Percentiles rank a stretch among this genome's conserved stretches.
phyloP scores from a whole-genome alignment of 1,140 invertebrate genomes.

The Lineus longissimus region DNA sequence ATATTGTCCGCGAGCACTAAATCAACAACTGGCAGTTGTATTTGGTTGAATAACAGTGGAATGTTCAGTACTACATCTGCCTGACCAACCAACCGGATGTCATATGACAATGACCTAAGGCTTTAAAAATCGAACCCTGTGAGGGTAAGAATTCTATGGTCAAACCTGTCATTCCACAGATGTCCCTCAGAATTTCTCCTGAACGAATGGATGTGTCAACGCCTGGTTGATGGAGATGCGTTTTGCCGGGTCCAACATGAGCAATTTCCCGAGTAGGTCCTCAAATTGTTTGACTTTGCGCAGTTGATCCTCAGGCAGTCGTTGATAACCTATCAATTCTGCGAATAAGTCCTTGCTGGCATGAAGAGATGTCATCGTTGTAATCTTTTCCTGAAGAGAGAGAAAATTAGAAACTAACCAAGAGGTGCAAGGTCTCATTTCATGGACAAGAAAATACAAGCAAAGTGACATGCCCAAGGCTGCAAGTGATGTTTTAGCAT shows the following conservation, averaged over 20 bases:
- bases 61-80: too few relatives aligned
- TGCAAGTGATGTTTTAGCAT: too few relatives aligned
- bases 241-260: conserved; percentile 90
- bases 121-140: too few relatives aligned
- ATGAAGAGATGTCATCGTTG: conserved; percentile 88
- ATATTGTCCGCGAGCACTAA: too few relatives aligned
- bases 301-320: conserved; percentile 79
- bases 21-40: too few relatives aligned
- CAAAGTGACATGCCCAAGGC: too few relatives aligned
- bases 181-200: conserved; percentile 63
- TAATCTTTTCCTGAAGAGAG: conserved; percentile 83
- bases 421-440: too few relatives aligned
- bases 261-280: conserved; percentile 88
- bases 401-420: conserved; percentile 13
- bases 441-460: too few relatives aligned
- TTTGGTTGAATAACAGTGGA: too few relatives aligned
- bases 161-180: background rate
- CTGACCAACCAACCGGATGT: too few relatives aligned
- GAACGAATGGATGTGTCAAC: conserved; percentile 93
- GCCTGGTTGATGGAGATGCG: conserved; percentile 90
- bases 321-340: conserved; percentile 82
- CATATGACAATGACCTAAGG: too few relatives aligned
- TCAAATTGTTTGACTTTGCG: conserved; percentile 89
- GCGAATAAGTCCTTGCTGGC: conserved; percentile 76
- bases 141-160: too few relatives aligned